Evolutionary conservation across 2,797 vertebrate genomes (phyloP), one percentile per base, ranked within the genome.

Genomic region (Pristis pectinata): DNA sequence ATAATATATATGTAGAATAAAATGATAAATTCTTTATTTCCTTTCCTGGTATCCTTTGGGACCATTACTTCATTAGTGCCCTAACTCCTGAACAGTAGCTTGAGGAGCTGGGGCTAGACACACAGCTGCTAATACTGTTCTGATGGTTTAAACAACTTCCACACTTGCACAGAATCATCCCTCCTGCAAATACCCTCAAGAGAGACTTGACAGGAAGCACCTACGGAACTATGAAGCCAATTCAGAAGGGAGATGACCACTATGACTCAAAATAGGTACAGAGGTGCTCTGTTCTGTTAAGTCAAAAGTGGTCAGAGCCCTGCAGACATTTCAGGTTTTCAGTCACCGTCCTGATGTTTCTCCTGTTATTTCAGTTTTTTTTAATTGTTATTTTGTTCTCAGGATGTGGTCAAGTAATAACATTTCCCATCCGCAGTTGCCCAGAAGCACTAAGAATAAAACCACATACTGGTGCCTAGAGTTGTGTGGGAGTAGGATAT

Each of bases 351-450:
- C 87, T 59, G 27, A 87, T 34, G 30, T 87, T 87, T 87, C 53
- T 59, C 53, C 53, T 89, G 59, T 64, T 91, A 64, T 64, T 91
- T 22, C 59, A 64, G n/a, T 24, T 67, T 91, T 91, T n/a, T n/a
- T 15, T 1, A 3, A 89, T 64, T 89, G 85, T 89, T 89, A 64
- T 64, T 89, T 91, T 67, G 61, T 91, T 91, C 87, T 91, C 87
- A 91, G 87, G 87, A 91, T 91, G 87, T 91, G n/a, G 87, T 37
- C n/a, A 67, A 91, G 59, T 91, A 64, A 41, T 91, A 91, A 91
- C 87, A 67, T 67, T 91, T 67, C 59, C 27, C 87, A 91, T 34
- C 61, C 59, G 34, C 64, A 91, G 34, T n/a, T 89, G 34, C 82
- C 56, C 56, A 89, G 17, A 64, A 7, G 56, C 80, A 89, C n/a